Base-by-base conservation (phyloP, 37 sponge, comb jelly and placozoan species). In the Mnemiopsis leidyi region DNA sequence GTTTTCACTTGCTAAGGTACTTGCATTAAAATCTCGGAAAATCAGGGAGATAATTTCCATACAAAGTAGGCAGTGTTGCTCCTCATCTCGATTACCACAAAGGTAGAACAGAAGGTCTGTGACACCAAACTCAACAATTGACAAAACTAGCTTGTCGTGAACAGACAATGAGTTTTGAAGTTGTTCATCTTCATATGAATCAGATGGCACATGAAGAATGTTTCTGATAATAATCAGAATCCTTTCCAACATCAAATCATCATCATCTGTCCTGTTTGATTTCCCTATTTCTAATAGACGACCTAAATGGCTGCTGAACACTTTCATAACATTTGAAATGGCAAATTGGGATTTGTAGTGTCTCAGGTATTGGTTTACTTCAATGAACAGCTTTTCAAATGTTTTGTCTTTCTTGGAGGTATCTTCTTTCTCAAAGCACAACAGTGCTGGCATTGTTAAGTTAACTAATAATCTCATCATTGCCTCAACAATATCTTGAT, bases 241-340 rank as follows among this genome's bases (percentile, higher is more conserved):
- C 39, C 90, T 85, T 85, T 85, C 90, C 25, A 85, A 39, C 90
- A 85, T 85, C 28, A 85, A 33, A 85, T 85, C 90, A 25, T 85
- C 90, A 32, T 85, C 90, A 85, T 85, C 90, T 25, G 90, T 40
- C 26, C 90, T 38, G 90, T 85, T 85, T 18, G 90, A 37, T 85
- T 85, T 85, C 5, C 90, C 90, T 1, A 85, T n/a, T 26, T 85
- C 30, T 40, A 85, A 37, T 39, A 85, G 26, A 26, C 39, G 23
- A 13, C 90, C 90, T 23, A 85, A 37, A 9, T 85, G 90, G 90
- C 35, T 85, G 61, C 90, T 85, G 48, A 85, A 85, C 0, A 85
- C 90, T 39, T 85, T 85, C 90, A 85, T 85, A n/a, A 25, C 90
- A 38, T 85, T 40, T 25, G 36, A 85, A 1, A 29, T 23, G 16